Conservation (phyloP, 2,888 invertebrate species). For the Nineta flava region DNA sequence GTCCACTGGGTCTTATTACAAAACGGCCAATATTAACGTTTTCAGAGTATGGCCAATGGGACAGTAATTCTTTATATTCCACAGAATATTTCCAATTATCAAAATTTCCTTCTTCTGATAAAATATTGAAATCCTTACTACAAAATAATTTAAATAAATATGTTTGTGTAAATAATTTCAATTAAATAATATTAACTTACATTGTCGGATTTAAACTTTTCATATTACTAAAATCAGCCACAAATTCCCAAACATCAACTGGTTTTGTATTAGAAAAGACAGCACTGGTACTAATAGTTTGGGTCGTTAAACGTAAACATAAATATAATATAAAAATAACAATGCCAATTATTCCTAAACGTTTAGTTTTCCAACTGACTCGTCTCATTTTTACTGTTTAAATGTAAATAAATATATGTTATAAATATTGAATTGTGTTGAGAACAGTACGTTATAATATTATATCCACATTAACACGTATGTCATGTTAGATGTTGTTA, state of each 20-base stretch:
- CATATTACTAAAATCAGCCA: conserved; percentile 62
- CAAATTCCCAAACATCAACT: conserved; percentile 50
- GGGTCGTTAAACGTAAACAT: conserved; percentile 20
- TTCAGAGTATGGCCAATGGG: conserved; percentile 43
- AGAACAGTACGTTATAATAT: too few relatives aligned
- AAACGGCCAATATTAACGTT: conserved; percentile 41
- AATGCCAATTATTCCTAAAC: conserved; percentile 5
- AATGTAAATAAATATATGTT: too few relatives aligned
- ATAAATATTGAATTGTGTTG: too few relatives aligned
- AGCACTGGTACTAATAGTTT: conserved; percentile 30
- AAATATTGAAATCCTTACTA: conserved; percentile 43
- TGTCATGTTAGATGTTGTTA: too few relatives aligned
- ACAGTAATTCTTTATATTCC: conserved; percentile 44
- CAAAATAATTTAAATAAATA: conserved; percentile 12
- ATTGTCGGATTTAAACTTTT: conserved; percentile 53
- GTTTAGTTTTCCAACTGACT: not conserved
- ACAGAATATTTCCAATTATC: conserved; percentile 55
- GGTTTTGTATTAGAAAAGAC: conserved; percentile 38
- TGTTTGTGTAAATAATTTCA: not conserved
- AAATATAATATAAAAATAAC: conserved; percentile 19
- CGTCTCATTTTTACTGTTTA: too few relatives aligned
- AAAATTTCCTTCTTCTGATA: conserved; percentile 45
- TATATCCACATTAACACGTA: too few relatives aligned
- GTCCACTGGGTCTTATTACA: conserved; percentile 32
- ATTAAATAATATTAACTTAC: conserved; percentile 31